Percentiles rank a stretch among this genome's conserved stretches.
Conservation (phyloP, 1,140 invertebrate species). For the Riptortus pedestris region DNA sequence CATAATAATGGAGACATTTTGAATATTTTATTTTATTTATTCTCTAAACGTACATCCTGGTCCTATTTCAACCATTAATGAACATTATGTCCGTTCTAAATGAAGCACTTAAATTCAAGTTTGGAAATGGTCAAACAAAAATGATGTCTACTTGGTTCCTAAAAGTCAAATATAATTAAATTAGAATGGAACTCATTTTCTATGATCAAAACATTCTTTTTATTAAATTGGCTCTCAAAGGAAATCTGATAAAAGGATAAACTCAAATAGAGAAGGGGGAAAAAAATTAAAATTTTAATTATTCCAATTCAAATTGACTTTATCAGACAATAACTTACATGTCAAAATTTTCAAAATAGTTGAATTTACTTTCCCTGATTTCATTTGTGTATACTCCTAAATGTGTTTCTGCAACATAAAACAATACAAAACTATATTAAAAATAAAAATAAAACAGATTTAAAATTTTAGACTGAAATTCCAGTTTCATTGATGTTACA, state of each 20-base stretch:
- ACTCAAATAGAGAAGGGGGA: background rate
- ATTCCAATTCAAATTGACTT: background rate
- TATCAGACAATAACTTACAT: background rate
- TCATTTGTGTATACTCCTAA: background rate
- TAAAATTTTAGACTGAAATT: too few relatives aligned
- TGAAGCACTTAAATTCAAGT: too few relatives aligned
- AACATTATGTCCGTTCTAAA: too few relatives aligned
- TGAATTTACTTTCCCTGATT: background rate
- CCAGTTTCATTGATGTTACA: too few relatives aligned
- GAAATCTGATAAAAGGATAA: background rate
- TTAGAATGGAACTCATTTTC: background rate
- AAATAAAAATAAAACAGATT: too few relatives aligned
- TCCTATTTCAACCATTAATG: too few relatives aligned
- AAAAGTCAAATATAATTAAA: background rate
- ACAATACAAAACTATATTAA: too few relatives aligned
- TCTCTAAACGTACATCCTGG: too few relatives aligned
- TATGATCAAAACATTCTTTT: background rate
- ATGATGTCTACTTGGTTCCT: too few relatives aligned
- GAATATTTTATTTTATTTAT: too few relatives aligned
- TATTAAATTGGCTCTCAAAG: background rate
- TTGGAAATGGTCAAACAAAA: too few relatives aligned
- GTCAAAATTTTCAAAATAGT: background rate
- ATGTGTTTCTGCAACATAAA: background rate
- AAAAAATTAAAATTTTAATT: background rate
- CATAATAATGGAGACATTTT: too few relatives aligned